phyloP scores from a whole-genome alignment of 1,140 invertebrate genomes.

The Cyclina sinensis region DNA sequence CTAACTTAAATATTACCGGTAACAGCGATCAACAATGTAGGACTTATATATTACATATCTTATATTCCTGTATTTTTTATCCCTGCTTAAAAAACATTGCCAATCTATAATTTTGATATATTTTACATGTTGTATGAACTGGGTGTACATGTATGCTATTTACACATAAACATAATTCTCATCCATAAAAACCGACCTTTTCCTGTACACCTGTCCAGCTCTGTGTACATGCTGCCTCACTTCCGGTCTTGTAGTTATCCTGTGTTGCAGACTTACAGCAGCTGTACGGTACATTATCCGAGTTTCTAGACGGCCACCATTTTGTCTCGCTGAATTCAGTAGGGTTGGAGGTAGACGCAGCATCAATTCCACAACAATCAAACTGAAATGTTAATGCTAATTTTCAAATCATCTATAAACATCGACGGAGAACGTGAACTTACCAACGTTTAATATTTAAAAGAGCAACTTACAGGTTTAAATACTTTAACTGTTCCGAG shows the following conservation, averaged over 20 bases:
- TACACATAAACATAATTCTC: no score
- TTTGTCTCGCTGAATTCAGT: conserved; percentile 2
- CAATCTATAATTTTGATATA: no score
- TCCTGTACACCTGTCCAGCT: neutral
- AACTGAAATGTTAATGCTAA: conserved; percentile 20
- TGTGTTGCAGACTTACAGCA: conserved; percentile 51
- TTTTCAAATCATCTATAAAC: neutral
- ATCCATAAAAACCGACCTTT: neutral
- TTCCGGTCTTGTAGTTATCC: conserved; percentile 44
- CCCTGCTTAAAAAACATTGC: no score
- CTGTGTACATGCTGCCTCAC: neutral
- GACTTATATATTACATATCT: no score
- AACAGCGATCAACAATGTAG: no score
- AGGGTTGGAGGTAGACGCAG: neutral
- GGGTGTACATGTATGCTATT: no score
- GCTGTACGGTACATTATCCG: conserved; percentile 20
- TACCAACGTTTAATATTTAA: no score
- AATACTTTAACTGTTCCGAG: no score
- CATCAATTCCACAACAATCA: conserved; percentile 52
- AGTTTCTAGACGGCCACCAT: neutral
- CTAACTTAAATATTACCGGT: no score
- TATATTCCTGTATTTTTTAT: no score
- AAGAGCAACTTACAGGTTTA: no score
- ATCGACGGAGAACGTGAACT: neutral
- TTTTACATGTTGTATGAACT: no score